Evolutionary conservation across 2,888 invertebrate genomes (phyloP).

Genomic region (Drosophila basisetae): DNA sequence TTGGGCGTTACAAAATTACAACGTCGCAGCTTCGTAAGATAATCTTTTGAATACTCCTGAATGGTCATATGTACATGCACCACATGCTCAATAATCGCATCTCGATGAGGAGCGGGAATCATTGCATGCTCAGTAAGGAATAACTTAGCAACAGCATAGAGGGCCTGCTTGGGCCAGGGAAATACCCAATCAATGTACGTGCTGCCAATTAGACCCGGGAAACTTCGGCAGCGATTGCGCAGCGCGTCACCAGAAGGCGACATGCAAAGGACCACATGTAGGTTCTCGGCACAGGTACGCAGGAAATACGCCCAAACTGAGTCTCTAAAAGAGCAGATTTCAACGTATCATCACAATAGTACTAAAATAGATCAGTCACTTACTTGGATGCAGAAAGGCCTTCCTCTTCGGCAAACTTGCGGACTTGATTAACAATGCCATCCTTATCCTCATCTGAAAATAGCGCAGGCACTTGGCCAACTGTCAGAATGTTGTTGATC

Average conservation of each 20-base stretch:
- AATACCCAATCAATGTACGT: conserved; percentile 97
- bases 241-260: conserved; percentile 94
- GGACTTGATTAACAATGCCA: conserved; percentile 89
- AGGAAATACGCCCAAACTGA: conserved; percentile 94
- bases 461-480: conserved; percentile 94
- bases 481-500: conserved; percentile 96
- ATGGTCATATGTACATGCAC: conserved; percentile 94
- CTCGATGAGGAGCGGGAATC: conserved; percentile 86
- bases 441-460: conserved; percentile 96
- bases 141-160: conserved; percentile 94
- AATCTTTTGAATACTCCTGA: conserved; percentile 90
- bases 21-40: conserved; percentile 90
- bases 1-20: conserved; percentile 96
- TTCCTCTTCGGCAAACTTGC: conserved; percentile 89
- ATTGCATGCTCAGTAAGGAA: conserved; percentile 90
- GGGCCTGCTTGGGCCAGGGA: conserved; percentile 96
- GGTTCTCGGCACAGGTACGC: conserved; percentile 91
- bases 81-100: conserved; percentile 92
- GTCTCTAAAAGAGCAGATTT: conserved; percentile 87
- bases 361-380: background rate
- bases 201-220: conserved; percentile 96
- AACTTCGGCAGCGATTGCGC: conserved; percentile 93
- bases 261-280: conserved; percentile 96
- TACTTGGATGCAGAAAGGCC: conserved; percentile 91
- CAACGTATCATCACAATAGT: background rate